Base-by-base conservation (phyloP, 2,113 vertebrate species). In the Atractosteus spatula region DNA sequence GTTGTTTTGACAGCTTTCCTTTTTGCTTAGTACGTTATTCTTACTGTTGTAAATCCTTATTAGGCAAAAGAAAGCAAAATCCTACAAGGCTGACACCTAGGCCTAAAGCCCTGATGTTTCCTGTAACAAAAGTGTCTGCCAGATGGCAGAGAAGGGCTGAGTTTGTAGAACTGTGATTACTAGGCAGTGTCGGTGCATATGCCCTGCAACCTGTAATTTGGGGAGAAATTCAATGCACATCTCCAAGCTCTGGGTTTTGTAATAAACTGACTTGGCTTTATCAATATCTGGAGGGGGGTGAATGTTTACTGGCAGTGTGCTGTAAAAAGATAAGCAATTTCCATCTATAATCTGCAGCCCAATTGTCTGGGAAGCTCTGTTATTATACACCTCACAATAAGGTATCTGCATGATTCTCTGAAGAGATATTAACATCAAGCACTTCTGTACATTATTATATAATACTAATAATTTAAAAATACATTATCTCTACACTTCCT, bases 391-490 rank as follows among this genome's bases (percentile, higher is more conserved):
- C 29, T 45, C 12, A 41, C 3, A 44, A 62, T 43, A 16, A 3
- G 11, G 17, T 62, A 7, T 4, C 55, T n/a, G n/a, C 10, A 42
- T 17, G 47, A 7, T 45, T 45, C 16, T 41, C 61, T 45, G 56
- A n/a, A 55, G 14, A 63, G 17, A 54, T 64, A 56, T 59, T 16
- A 43, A 63, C 29, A 74, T 62, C 16, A 74, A 68, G 47, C 57
- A 7, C 56, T 55, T n/a, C 45, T 54, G 54, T 44, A 51, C 44
- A 55, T 63, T 56, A 67, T 45, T 59, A 11, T 42, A 62, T 13
- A 62, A 57, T 29, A 62, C 7, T 54, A 8, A 55, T 55, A 41
- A 73, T 61, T 42, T 47, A 74, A 62, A 68, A 55, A 73, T 7
- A 73, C 16, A 2, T 56, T 44, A 72, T 72, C 17, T 51, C 47